Evolutionary conservation across 2,113 vertebrate genomes (phyloP), one percentile per base, ranked within the genome.

Genomic region (Callorhinus ursinus): DNA sequence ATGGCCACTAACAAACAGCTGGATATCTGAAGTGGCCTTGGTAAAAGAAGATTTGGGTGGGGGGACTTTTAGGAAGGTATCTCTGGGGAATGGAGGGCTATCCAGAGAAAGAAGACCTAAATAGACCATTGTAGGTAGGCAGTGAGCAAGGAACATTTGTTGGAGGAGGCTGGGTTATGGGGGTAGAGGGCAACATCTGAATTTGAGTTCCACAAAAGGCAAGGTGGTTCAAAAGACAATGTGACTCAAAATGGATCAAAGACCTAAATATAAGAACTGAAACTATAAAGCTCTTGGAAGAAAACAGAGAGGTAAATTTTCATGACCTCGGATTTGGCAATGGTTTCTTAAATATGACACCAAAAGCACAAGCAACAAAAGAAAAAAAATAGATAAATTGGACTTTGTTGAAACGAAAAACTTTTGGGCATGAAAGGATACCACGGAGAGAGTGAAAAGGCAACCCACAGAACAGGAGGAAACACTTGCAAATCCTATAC

Each of bases 311-410:
- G 21, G 51, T 74, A 96, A 31, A 83, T 59, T 82, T 61, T 84
- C n/a, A 71, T 85, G 61, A 90, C 80, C 53, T 90, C 89, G 61
- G 79, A 53, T 85, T 61, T 90, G 72, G 72, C 85, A 84, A 18
- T 11, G 51, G n/a, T 96, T 90, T 90, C 80, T 85, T 85, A 90
- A 61, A 39, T 42, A 63, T 51, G 79, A 84, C 26, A 84, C 21
- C 61, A 71, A 79, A 93, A 79, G 76, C 72, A 92, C 12, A 95
- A 81, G 69, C 49, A 69, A 84, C 33, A 84, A 77, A 57, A 51
- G n/a, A n/a, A 92, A 93, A 80, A 88, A 89, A 74, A 76, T 31
- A 77, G 69, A 93, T 93, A 61, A 53, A 59, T 4, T 90, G 69
- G 53, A 69, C 33, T 71, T 96, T 10, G 21, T 85, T 55, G 53